A percentile compares a stretch with the other conserved stretches of the same genome.
Conservation (phyloP, 1,140 invertebrate genomes). For the Doryteuthis pealeii region DNA sequence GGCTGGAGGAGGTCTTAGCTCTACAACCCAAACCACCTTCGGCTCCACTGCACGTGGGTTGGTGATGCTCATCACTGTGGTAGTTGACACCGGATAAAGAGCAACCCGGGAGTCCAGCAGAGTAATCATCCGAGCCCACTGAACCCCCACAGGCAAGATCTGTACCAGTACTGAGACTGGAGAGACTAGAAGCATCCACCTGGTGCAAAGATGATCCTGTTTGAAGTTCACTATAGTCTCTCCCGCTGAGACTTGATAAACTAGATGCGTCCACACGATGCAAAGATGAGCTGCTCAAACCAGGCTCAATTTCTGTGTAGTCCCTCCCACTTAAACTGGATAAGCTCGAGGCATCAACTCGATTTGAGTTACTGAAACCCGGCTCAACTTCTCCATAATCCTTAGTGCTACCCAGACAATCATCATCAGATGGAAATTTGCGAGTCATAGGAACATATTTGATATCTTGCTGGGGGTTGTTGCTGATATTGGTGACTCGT, state of each 20-base stretch:
- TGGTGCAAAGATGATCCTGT: constrained; percentile 37
- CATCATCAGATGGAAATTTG: constrained; percentile 12
- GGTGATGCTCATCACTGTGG: constrained; percentile 30
- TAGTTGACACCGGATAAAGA: no score
- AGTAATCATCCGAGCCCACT: constrained; percentile 34
- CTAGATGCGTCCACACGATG: no score
- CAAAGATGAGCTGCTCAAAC: no score
- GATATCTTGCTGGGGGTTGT: constrained; percentile 5
- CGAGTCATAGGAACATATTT: constrained; percentile 16
- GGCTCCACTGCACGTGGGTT: constrained; percentile 28
- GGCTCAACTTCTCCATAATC: constrained; percentile 20
- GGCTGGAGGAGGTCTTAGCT: no score
- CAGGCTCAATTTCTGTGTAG: constrained; percentile 17
- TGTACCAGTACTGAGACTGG: constrained; percentile 54
- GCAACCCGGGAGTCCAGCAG: no score
- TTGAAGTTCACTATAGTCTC: constrained; percentile 15
- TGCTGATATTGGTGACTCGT: neutral
- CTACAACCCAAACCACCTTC: neutral
- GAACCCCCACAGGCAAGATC: constrained; percentile 50
- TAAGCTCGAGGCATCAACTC: constrained; percentile 60
- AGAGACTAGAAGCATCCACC: constrained; percentile 61
- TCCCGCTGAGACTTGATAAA: no score
- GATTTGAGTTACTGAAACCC: constrained; percentile 31
- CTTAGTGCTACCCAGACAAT: constrained; percentile 1
- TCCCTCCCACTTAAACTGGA: constrained; percentile 47